Conservation (phyloP, 2,113 vertebrate species). For the Myocastor coypus region DNA sequence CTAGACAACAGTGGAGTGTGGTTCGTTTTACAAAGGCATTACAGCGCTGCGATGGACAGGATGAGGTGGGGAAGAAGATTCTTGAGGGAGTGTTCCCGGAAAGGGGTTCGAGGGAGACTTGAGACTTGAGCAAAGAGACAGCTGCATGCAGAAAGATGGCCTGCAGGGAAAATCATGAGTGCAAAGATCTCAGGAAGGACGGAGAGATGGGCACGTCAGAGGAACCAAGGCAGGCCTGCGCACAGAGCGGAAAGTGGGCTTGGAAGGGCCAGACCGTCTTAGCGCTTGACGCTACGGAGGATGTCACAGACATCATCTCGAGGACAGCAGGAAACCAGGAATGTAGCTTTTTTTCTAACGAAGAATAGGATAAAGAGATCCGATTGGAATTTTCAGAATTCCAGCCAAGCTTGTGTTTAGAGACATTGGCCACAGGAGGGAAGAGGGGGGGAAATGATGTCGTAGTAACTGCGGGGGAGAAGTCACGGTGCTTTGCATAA, state of each 20-base stretch:
- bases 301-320: neutral
- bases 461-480: neutral
- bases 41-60: neutral
- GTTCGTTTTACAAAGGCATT: conserved; percentile 7
- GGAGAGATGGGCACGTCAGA: no score
- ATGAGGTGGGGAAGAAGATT: no score
- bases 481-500: neutral
- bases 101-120: neutral
- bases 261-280: no score
- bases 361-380: neutral
- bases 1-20: neutral
- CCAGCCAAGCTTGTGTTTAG: neutral
- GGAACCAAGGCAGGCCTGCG: neutral
- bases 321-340: neutral
- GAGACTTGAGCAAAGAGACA: neutral
- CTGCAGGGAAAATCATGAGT: neutral
- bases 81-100: neutral
- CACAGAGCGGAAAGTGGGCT: neutral
- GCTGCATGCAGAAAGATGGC: neutral
- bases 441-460: neutral
- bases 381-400: conserved; percentile 4
- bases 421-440: neutral
- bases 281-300: neutral
- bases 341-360: neutral
- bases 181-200: neutral